phyloP scores from a whole-genome alignment of 2,888 invertebrate species.

The Tetrapedia diversipes region DNA sequence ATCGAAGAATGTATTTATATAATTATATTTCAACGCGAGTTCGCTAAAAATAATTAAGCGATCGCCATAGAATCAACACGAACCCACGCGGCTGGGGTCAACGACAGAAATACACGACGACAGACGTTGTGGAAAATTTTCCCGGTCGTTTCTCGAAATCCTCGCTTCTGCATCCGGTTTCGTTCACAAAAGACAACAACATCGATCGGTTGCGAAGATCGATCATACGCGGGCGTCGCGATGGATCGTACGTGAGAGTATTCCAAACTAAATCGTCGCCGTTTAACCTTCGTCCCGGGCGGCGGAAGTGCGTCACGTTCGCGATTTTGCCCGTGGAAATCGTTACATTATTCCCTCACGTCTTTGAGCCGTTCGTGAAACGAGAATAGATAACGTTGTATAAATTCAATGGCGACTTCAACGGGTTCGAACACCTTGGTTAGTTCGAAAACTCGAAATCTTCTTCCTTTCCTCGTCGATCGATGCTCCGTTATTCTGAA shows the following conservation, averaged over 20 bases:
- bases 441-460: too few relatives aligned
- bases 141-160: not conserved
- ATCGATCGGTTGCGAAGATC: conserved; percentile 18
- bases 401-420: not conserved
- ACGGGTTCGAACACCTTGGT: too few relatives aligned
- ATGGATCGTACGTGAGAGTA: conserved; percentile 66
- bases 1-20: too few relatives aligned
- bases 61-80: not conserved
- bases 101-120: conserved; percentile 13
- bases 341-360: conserved; percentile 14
- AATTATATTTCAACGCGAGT: not conserved
- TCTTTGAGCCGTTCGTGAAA: not conserved
- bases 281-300: conserved; percentile 45
- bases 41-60: conserved; percentile 6
- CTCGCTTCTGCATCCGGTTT: conserved; percentile 32
- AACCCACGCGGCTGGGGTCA: conserved; percentile 2
- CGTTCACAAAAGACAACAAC: conserved; percentile 7
- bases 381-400: not conserved
- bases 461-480: too few relatives aligned
- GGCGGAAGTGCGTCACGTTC: conserved; percentile 50
- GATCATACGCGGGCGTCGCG: conserved; percentile 49
- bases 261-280: conserved; percentile 61
- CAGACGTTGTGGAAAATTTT: conserved; percentile 5
- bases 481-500: too few relatives aligned
- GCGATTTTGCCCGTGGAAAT: conserved; percentile 26